Evolutionary conservation across 2,888 invertebrate genomes (phyloP).

Genomic region (Phyto melanocephala): DNA sequence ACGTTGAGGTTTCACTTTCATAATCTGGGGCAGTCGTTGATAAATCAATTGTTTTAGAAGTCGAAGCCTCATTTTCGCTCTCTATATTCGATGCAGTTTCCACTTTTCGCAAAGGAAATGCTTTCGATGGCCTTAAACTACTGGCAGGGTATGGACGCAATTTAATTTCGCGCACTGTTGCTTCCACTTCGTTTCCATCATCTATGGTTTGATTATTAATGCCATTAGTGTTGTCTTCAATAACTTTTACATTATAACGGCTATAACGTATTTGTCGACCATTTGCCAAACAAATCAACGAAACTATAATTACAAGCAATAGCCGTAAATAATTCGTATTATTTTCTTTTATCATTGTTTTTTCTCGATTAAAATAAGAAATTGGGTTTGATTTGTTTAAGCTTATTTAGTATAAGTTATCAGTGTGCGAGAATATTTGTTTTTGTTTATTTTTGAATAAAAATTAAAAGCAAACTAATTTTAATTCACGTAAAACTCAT

Average conservation of each 20-base stretch:
- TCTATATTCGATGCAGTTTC: background rate
- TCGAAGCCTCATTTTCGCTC: conserved; percentile 36
- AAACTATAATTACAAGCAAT: conserved; percentile 20
- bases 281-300: conserved; percentile 55
- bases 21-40: conserved; percentile 62
- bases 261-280: conserved; percentile 73
- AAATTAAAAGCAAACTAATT: conserved; percentile 49
- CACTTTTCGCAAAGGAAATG: conserved; percentile 70
- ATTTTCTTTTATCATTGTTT: background rate
- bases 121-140: conserved; percentile 71
- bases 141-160: conserved; percentile 71
- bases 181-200: conserved; percentile 58
- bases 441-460: conserved; percentile 41
- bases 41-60: conserved; percentile 65
- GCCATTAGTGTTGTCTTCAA: conserved; percentile 62
- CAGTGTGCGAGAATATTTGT: background rate
- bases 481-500: conserved; percentile 40
- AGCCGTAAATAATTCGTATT: conserved; percentile 7
- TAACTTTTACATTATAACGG: conserved; percentile 70
- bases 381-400: too few relatives aligned
- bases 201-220: background rate
- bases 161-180: conserved; percentile 66
- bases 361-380: background rate
- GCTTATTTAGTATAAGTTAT: too few relatives aligned
- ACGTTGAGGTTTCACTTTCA: conserved; percentile 57